Base-by-base conservation (phyloP, 2,888 invertebrate genomes). In the Xylota segnis region DNA sequence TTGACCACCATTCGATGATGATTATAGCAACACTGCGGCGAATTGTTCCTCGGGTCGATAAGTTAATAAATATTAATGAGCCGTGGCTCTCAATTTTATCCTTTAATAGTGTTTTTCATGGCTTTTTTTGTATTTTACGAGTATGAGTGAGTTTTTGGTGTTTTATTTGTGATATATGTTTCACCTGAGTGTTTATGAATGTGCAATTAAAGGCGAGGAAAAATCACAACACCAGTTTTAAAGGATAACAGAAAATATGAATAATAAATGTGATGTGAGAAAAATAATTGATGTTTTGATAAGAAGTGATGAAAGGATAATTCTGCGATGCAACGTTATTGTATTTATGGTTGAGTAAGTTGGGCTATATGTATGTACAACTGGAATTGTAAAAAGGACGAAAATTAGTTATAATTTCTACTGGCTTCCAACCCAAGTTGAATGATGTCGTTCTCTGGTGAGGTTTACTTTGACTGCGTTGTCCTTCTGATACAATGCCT, bases 41-140 rank as follows among this genome's bases (percentile, higher is more conserved):
- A 54, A 74, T 37, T 63, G 40, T 58, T 63, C 43, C 54, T 68
- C 45, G 50, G 74, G 63, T 79, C 75, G 83, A 84, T 81, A 76
- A 76, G 71, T 81, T 81, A 75, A 84, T 84, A 84, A 84, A 84
- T 84, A 81, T 84, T 84, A 59, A 84, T 84, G 75, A 84, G 59
- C 18, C 43, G 56, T 52, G 63, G 50, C 70, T 27, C 63, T 63
- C 34, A 34, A 14, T 32, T 58, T 52, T 66, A 61, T 71, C 52
- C 56, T 65, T 75, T 40, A 40, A 63, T 40, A 58, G 77, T 77
- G 83, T 65, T 83, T 76, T 65, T 71, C 45, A 37, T 63, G 63
- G 9, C 63, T 18, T 65, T 45, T 34, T n/a, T 14, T 14, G 3
- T 72, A 32, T 40, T 54, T 18, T 34, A 2, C 43, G 9, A 56